phyloP scores from a whole-genome alignment of 2,888 invertebrate genomes.

The Nemotelus nigrinus region DNA sequence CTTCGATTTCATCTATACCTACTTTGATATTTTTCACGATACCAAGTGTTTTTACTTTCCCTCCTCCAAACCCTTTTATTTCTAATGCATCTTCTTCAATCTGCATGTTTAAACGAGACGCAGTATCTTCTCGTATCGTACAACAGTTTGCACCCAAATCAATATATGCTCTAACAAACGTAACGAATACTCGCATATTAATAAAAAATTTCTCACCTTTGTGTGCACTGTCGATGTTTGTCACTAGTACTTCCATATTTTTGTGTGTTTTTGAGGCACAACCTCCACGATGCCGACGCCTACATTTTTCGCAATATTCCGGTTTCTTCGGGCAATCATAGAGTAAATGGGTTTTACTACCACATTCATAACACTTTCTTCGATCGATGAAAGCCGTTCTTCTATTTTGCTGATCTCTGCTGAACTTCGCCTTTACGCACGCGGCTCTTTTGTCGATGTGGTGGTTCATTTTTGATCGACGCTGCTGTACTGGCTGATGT shows the following conservation, averaged over 20 bases:
- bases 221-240: not conserved
- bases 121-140: not conserved
- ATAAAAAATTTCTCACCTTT: slow-evolving; percentile 9
- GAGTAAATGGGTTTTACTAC: not conserved
- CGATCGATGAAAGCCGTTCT: not conserved
- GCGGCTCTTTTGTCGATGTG: no score
- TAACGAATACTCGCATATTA: not conserved
- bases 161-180: not conserved
- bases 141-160: slow-evolving; percentile 1
- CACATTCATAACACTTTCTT: not conserved
- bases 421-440: not conserved
- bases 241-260: not conserved
- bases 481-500: not conserved
- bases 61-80: not conserved
- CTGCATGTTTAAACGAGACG: no score
- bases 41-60: not conserved
- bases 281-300: not conserved
- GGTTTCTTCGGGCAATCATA: not conserved
- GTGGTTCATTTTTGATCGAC: not conserved
- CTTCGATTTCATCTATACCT: not conserved
- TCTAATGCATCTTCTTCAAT: slow-evolving; percentile 6
- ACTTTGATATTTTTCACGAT: not conserved
- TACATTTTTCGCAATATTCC: not conserved
- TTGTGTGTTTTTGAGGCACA: not conserved
- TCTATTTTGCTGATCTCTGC: not conserved